Percentiles rank a stretch among this genome's conserved stretches.
Evolutionary conservation across 2,888 invertebrate species (phyloP).

Genomic region (Lamellibrachia satsuma): DNA sequence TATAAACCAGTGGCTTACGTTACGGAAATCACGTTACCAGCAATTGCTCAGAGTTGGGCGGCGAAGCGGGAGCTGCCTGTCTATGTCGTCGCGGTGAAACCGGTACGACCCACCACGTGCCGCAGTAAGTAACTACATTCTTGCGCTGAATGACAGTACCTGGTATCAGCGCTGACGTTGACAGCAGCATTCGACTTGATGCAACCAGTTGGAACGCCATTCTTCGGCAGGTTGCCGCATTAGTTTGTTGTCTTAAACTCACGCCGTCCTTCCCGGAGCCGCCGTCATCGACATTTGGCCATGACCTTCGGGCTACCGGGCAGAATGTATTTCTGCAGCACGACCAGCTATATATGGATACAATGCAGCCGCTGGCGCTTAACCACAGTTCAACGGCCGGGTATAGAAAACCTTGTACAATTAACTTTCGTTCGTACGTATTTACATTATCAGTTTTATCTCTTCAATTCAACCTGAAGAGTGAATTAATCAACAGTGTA

Average conservation of each 20-base stretch:
- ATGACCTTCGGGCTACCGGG: neutral
- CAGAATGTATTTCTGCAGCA: neutral
- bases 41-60: neutral
- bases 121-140: neutral
- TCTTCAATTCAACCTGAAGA: neutral
- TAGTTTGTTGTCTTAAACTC: neutral
- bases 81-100: neutral
- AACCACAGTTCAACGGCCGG: neutral
- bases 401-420: neutral
- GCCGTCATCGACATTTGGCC: slow-evolving; percentile 12
- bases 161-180: neutral
- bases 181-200: neutral
- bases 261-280: neutral
- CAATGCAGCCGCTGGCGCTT: neutral
- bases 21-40: slow-evolving; percentile 13
- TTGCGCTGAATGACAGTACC: neutral
- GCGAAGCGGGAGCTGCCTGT: neutral
- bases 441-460: neutral
- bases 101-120: neutral
- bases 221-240: slow-evolving; percentile 13
- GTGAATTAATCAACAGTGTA: too few relatives aligned
- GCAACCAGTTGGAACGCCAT: neutral
- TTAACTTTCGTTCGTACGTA: neutral
- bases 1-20: neutral
- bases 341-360: neutral